A percentile compares a stretch with the other conserved stretches of the same genome.
These are phyloP conservation scores for Microctonus hyperodae DNA, from an alignment of 2,888 invertebrate species.

Conservation along the genomic window DNA sequence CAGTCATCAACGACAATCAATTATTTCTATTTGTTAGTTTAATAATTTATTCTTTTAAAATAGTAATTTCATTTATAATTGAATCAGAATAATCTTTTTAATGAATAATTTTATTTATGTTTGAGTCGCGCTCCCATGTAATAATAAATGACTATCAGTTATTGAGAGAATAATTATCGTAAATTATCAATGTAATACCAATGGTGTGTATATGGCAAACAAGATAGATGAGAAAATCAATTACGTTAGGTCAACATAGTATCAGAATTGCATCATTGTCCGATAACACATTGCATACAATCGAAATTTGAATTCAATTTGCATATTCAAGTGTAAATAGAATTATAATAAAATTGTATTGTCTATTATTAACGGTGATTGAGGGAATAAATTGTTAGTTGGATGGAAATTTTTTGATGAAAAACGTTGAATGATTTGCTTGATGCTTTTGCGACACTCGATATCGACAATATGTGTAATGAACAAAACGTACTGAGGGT, in stretches of 20 bases:
- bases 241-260: background rate
- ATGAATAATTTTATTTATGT: background rate
- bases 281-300: background rate
- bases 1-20: no score
- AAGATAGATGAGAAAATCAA: constrained; percentile 16
- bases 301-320: background rate
- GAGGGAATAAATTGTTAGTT: background rate
- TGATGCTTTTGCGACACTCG: background rate
- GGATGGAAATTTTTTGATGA: no score
- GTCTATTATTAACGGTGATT: background rate
- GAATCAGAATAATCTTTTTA: background rate
- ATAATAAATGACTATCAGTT: background rate
- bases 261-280: background rate
- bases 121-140: background rate
- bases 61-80: background rate
- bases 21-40: no score
- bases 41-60: no score
- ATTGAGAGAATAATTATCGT: constrained; percentile 11
- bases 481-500: constrained; percentile 40
- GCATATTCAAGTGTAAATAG: background rate
- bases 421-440: background rate
- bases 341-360: background rate
- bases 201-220: background rate
- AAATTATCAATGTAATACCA: constrained; percentile 10
- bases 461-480: background rate